Evolutionary conservation across 1,140 invertebrate species (phyloP), one percentile per base, ranked within the genome.

Genomic region (Uloborus diversus): DNA sequence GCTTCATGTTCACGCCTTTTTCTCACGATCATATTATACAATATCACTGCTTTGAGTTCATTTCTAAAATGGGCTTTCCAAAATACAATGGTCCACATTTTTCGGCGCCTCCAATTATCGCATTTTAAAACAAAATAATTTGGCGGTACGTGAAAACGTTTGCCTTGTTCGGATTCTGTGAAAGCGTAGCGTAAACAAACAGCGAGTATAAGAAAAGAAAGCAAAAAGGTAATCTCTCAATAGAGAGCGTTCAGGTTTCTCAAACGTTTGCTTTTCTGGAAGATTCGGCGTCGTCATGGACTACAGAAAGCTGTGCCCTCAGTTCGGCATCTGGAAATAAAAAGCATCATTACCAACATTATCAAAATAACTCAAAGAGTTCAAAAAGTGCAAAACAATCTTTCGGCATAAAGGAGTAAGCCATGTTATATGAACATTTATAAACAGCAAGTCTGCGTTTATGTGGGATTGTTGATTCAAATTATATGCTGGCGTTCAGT

Each of bases 241-340:
- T n/a, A n/a, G 28, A 47, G 25, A 47, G 23, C 4, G 47, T 4
- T 14, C 27, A 5, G 13, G 17, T 3, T 30, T 13, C 25, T 75
- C 42, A 75, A 2, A 75, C 70, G 20, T 62, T 51, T 14, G 64
- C 59, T 51, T 42, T 42, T 28, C n/a, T 47, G 1, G 69, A n/a
- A n/a, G 69, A 37, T 17, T 75, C 70, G 2, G 49, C 2, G 17
- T 33, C 47, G 27, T 78, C 73, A 9, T 56, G 73, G 3, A 56
- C 73, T 17, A 79, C 75, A 30, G 75, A 79, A 14, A 79, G 51
- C 27, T 79, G 75, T 17, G 75, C 75, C 11, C 75, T 62, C 11
- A 79, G 30, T 32, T 79, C 75, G 20, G 75, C 75, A 79, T 79
- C 75, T 79, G 42, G 23, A 79, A 61, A 47, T 28, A 37, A 37